Evolutionary conservation across 2,888 invertebrate species (phyloP), one percentile per base, ranked within the genome.

Genomic region (Masnerella sp.): DNA sequence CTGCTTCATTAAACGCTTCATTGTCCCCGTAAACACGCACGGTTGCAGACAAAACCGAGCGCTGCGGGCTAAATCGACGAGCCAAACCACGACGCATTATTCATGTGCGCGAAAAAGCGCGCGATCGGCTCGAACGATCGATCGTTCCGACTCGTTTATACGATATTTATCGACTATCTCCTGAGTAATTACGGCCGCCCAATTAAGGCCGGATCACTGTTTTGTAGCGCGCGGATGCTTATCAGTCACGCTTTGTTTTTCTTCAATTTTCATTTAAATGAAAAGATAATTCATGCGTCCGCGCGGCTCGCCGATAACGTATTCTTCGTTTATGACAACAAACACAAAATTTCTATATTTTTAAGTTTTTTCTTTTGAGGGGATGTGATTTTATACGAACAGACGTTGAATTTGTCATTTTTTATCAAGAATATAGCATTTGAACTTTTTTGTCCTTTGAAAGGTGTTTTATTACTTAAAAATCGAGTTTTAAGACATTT

Each of bases 1-100:
- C 61, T 52, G 56, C 64, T 78, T 79, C 79, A 78, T 79, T 79
- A 79, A 78, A 75, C 75, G 77, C 74, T 75, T 78, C 78, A 78
- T 79, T 79, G 79, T 78, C 62, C 77, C 40, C 62, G 72, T 64
- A 73, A 74, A 75, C 73, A 75, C 69, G 67, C 52, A 47, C 67
- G 56, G 65, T 49, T 45, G 28, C 58, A 62, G 72, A 52, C 67
- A 64, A 62, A 67, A 72, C 64, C 68, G 62, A 58, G 54, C 65
- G 71, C 75, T 68, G 71, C 71, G 70, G 65, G 65, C 65, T 65
- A 74, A 70, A 70, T 65, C 74, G 59, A 69, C 69, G 54, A 65
- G 58, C 45, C 52, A 59, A 61, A 58, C 61, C 68, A 17, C 61
- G 15, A 54, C 43, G 61, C 58, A 69, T 68, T 74, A 74, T 69